Conservation (phyloP, 2,888 invertebrate genomes). For the Yponomeuta sedellus region DNA sequence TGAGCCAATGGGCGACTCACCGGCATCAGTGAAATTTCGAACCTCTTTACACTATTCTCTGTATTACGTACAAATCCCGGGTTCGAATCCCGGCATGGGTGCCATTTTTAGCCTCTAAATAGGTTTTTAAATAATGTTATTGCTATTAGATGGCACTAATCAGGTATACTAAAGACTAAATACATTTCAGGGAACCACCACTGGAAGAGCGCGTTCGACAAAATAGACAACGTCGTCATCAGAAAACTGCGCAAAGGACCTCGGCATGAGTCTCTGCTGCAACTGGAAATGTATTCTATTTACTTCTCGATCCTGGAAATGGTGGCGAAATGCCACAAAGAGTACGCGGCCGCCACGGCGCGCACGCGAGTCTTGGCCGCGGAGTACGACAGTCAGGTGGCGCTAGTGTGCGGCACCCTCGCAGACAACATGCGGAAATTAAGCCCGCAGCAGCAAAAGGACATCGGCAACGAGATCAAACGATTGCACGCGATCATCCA, state of each 20-base stretch:
- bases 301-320: slow-evolving; percentile 44
- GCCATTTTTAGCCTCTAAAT: no score
- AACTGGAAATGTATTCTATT: slow-evolving; percentile 41
- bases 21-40: no score
- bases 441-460: slow-evolving; percentile 55
- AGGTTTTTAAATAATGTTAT: no score
- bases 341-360: slow-evolving; percentile 26
- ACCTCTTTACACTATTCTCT: no score
- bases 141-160: no score
- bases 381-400: slow-evolving; percentile 31
- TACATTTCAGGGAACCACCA: slow-evolving; percentile 29
- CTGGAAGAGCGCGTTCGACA: slow-evolving; percentile 24
- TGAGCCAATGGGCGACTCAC: no score
- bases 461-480: slow-evolving; percentile 48
- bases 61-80: no score
- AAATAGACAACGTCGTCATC: slow-evolving; percentile 23
- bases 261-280: slow-evolving; percentile 33
- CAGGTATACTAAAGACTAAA: no score
- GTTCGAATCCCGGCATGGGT: no score
- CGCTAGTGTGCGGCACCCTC: slow-evolving; percentile 36
- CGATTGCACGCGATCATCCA: slow-evolving; percentile 47
- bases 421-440: slow-evolving; percentile 39
- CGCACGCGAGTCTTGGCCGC: slow-evolving; percentile 21
- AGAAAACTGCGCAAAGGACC: neutral
- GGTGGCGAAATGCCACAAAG: slow-evolving; percentile 36